Evolutionary conservation across 2,888 invertebrate species (phyloP), one percentile per base, ranked within the genome.

Genomic region (Drosophila neutralis): DNA sequence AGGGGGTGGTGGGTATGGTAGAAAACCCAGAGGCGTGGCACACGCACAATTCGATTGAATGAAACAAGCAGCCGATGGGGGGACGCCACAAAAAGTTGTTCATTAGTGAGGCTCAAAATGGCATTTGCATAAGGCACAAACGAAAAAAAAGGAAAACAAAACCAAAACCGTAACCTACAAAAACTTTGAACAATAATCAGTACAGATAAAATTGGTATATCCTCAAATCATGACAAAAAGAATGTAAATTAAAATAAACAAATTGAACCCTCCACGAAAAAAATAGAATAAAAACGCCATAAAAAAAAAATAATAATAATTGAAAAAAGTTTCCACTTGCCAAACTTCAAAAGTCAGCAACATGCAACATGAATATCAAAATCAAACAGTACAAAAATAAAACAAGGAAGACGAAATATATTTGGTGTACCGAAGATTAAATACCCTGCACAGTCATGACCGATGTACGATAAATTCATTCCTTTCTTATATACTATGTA

Each of bases 281-380:
- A 24, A 38, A 48, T 27, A 52, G 52, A 45, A 68, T 40, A 64
- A 35, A 36, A 57, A 33, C 24, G 27, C 29, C 53, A 53, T 29
- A 66, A 62, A 72, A 71, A 53, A 66, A 67, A 66, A 71, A 27
- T 3, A n/a, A 72, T 65, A 65, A 68, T 68, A 65, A 71, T 66
- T 70, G 68, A 68, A 69, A 75, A 79, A 88, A 86, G 65, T 76
- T 84, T 76, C 72, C 74, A 75, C 72, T 83, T 83, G 84, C 76
- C 83, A 85, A 87, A 87, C 88, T 89, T 88, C 78, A 87, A 72
- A 87, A 87, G 87, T 87, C 90, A 85, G 88, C 74, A 74, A 89
- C 88, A 89, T 89, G 87, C 87, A 87, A 89, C 87, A 85, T 89
- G 90, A 87, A 87, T 89, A 89, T 83, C 86, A 83, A 86, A 87